Conservation (phyloP, 2,797 vertebrate species). For the Sebastolobus alascanus region DNA sequence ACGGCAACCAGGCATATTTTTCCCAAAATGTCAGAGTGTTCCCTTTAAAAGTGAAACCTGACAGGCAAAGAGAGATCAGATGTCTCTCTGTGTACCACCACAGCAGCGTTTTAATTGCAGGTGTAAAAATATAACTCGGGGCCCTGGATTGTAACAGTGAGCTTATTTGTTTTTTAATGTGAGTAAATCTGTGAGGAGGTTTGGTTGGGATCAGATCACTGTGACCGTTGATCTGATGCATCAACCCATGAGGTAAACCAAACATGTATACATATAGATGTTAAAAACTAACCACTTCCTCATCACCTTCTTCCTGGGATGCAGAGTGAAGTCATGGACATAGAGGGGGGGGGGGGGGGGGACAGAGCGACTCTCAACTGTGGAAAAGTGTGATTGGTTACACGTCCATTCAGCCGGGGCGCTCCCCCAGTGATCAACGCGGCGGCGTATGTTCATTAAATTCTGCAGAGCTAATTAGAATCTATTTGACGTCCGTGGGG, state of each 20-base stretch:
- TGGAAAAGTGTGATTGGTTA: conserved; percentile 72
- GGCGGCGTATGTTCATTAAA: conserved; percentile 78
- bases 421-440: conserved; percentile 65
- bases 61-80: neutral
- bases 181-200: neutral
- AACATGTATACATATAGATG: no score
- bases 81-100: neutral
- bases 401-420: conserved; percentile 63
- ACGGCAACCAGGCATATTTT: neutral
- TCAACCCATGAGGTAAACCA: no score
- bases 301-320: neutral
- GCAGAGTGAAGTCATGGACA: neutral
- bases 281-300: neutral
- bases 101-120: conserved; percentile 3
- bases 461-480: conserved; percentile 81
- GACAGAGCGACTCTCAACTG: conserved; percentile 34
- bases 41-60: neutral
- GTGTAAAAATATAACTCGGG: neutral
- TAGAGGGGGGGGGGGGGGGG: neutral
- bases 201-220: neutral
- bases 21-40: neutral
- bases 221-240: no score
- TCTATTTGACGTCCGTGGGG: conserved; percentile 74
- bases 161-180: neutral
- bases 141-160: neutral